Evolutionary conservation across 2,113 vertebrate genomes (phyloP).

Genomic region (Gulo gulo): DNA sequence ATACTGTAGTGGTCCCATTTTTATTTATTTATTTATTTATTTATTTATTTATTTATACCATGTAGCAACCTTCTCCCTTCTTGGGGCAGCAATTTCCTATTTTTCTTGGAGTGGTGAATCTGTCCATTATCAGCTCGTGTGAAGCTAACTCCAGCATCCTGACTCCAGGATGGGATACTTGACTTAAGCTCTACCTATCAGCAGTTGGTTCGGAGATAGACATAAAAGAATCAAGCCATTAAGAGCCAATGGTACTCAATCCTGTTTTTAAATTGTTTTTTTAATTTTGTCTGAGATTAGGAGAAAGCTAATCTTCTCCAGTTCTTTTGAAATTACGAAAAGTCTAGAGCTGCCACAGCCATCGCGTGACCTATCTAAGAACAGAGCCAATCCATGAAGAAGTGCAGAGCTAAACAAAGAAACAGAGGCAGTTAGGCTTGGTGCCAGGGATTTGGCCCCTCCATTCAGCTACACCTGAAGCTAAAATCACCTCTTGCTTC

Average conservation of each 20-base stretch:
- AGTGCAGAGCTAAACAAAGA: neutral
- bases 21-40: too few species aligned
- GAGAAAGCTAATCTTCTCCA: neutral
- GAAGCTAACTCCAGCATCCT: neutral
- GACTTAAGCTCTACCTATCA: neutral
- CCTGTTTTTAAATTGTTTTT: neutral
- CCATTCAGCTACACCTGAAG: neutral
- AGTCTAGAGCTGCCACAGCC: neutral
- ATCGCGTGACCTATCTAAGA: neutral
- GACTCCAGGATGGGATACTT: neutral
- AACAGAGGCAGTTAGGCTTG: neutral
- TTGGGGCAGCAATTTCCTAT: neutral
- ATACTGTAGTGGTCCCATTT: too few species aligned
- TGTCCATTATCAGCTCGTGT: neutral
- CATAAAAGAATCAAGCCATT: neutral
- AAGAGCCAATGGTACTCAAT: neutral
- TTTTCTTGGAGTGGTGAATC: neutral
- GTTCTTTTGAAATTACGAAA: neutral
- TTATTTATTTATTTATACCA: too few species aligned
- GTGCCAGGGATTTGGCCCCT: neutral
- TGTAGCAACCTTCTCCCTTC: neutral
- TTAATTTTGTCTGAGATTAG: neutral
- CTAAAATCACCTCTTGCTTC: neutral
- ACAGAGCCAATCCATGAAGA: neutral
- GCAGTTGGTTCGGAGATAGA: neutral